Conservation (phyloP, 1,140 invertebrate species). For the Listronotus bonariensis region DNA sequence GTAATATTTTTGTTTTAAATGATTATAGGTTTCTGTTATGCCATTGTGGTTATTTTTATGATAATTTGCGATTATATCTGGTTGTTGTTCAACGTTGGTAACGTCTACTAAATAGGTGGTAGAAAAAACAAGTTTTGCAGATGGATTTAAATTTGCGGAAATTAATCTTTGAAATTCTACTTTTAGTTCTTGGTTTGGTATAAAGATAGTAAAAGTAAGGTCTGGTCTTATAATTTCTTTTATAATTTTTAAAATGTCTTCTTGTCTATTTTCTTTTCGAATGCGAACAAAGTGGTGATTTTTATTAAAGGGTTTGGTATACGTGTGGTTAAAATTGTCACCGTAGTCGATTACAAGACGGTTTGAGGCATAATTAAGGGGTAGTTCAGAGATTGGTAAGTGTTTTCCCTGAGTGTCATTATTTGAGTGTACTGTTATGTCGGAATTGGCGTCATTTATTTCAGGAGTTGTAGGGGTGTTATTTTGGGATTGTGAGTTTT, state of each 20-base stretch:
- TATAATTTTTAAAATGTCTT: too few species aligned
- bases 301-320: conserved; percentile 14
- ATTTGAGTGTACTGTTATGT: conserved; percentile 4
- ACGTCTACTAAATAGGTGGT: background rate
- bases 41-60: conserved; percentile 32
- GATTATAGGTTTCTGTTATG: conserved; percentile 33
- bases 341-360: background rate
- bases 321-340: background rate
- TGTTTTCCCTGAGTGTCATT: background rate
- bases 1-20: conserved; percentile 27
- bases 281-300: background rate
- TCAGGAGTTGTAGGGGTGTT: too few species aligned
- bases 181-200: conserved; percentile 2
- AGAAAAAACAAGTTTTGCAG: background rate
- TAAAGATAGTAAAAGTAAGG: too few species aligned
- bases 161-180: background rate
- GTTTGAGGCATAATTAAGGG: conserved; percentile 4
- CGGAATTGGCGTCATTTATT: background rate
- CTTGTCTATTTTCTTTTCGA: background rate
- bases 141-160: background rate
- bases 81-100: conserved; percentile 9
- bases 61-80: conserved; percentile 18
- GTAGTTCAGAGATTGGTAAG: conserved; percentile 15
- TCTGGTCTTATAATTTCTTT: too few species aligned
- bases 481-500: background rate